Evolutionary conservation across 2,797 vertebrate species (phyloP), one percentile per base, ranked within the genome.

Genomic region (Oreonectes daqikongensis): DNA sequence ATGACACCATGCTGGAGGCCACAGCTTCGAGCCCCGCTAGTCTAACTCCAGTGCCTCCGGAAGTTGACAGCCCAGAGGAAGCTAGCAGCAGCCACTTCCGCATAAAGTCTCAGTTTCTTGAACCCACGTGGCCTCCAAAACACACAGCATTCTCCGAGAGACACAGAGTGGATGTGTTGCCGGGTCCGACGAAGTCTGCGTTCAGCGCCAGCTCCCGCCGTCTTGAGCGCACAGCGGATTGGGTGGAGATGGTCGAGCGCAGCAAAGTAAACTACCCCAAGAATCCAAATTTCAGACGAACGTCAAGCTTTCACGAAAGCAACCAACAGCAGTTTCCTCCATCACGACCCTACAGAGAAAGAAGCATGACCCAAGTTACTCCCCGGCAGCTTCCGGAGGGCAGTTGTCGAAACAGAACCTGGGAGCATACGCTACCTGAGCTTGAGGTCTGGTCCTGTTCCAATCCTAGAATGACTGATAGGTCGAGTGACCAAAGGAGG

Each of bases 301-400:
- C 96, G 0, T 94, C 94, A 52, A 99, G 98, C 85, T 99, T 99
- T 75, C 95, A 95, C 1, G 96, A 98, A 82, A 86, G 90, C 80
- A 96, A 92, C 85, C 93, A 93, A 52, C 88, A 91, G 28, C 85
- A 87, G 67, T 90, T 89, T 30, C 80, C 89, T 0, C 84, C 84
- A n/a, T 81, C 83, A 61, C 93, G 91, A 77, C 93, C 93, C 0
- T 97, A 94, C 90, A 90, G 97, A 87, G 96, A 99, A 85, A 92
- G 97, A 72, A 99, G 97, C 89, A 91, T 97, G 93, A 97, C 97
- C 18, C 93, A 94, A 88, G 93, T 93, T 77, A 89, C 91, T 18
- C 95, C 94, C 0, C 92, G 94, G 20, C 96, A 95, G 68, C 90
- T 91, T 53, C 94, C 96, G 1, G 88, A 94, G 38, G 94, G 94